Conservation (phyloP, 35 echinoderm and acorn worm species). For the Lytechinus variegatus region DNA sequence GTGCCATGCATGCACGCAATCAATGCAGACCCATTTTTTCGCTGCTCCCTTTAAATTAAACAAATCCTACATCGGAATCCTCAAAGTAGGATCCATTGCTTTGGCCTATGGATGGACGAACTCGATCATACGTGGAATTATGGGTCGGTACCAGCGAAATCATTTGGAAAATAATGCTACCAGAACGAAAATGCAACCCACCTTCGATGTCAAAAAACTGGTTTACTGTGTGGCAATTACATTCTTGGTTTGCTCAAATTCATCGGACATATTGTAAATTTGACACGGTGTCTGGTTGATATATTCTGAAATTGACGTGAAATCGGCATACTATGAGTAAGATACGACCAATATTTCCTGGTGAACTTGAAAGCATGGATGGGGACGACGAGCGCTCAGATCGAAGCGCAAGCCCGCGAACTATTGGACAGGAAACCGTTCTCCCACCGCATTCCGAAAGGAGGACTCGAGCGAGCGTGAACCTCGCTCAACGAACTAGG, state of each 20-base stretch:
- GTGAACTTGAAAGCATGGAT: conserved; percentile 60
- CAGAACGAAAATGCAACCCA: not conserved
- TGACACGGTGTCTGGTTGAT: conserved; percentile 86
- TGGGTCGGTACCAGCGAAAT: not conserved
- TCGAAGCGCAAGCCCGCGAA: conserved; percentile 59
- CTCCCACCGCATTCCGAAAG: conserved; percentile 47
- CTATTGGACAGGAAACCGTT: conserved; percentile 45
- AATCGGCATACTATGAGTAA: conserved; percentile 12
- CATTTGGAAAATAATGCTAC: not conserved
- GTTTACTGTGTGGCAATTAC: conserved; percentile 71
- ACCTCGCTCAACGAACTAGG: not conserved
- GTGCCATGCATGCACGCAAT: too few relatives aligned
- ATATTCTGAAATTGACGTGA: not conserved
- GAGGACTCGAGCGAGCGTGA: not conserved
- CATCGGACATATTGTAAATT: conserved; percentile 80
- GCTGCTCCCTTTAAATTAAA: too few relatives aligned
- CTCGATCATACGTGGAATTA: not conserved
- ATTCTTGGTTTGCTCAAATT: conserved; percentile 75
- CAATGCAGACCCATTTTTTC: too few relatives aligned
- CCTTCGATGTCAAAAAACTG: conserved; percentile 46
- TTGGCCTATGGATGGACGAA: not conserved
- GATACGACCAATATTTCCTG: not conserved
- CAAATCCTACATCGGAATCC: too few relatives aligned
- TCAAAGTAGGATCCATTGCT: too few relatives aligned
- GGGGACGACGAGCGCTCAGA: conserved; percentile 91